Conservation (phyloP, 1,140 invertebrate genomes). For the Littorina saxatilis region DNA sequence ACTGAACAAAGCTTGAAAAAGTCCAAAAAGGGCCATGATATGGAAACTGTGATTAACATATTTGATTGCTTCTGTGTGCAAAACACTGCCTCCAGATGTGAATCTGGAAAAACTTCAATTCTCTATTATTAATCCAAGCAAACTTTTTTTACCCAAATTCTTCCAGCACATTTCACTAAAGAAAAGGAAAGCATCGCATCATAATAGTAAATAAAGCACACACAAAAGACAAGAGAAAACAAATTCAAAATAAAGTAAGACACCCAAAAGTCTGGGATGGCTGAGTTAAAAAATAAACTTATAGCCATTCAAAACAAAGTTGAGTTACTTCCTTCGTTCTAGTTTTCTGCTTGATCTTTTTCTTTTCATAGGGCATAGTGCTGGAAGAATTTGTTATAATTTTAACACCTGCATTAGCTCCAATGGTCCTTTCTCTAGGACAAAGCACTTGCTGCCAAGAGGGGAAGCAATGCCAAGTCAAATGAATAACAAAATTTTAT, state of each 20-base stretch:
- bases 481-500: too few species aligned
- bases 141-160: constrained; percentile 16
- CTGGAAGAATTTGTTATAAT: constrained; percentile 13
- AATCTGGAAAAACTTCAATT: neutral
- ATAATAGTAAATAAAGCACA: neutral
- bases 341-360: neutral
- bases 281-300: too few species aligned
- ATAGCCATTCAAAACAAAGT: too few species aligned
- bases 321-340: too few species aligned
- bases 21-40: too few species aligned
- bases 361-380: constrained; percentile 11
- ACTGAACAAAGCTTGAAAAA: too few species aligned
- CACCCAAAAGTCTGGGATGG: too few species aligned
- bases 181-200: constrained; percentile 4
- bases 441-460: neutral
- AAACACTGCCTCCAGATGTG: neutral
- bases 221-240: too few species aligned
- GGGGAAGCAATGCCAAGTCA: neutral
- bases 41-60: too few species aligned
- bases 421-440: neutral
- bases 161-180: constrained; percentile 16
- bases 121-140: neutral
- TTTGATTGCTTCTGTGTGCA: neutral
- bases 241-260: too few species aligned
- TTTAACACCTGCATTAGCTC: constrained; percentile 12